Evolutionary conservation across 2,888 invertebrate species (phyloP), one percentile per base, ranked within the genome.

Genomic region (Eristalis intricaria): DNA sequence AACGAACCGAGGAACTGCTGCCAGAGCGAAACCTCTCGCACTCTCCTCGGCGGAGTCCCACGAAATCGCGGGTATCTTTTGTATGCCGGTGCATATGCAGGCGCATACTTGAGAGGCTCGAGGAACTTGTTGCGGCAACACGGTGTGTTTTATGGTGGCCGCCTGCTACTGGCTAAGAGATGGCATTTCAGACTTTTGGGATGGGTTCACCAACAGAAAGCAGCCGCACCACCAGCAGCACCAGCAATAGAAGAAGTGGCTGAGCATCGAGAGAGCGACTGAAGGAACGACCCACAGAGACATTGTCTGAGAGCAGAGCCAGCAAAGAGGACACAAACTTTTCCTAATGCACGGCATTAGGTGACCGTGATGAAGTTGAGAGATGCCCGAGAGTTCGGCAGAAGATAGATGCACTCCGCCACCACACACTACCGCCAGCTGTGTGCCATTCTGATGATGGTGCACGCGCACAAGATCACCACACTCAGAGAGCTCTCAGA

Each of bases 311-410:
- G n/a, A 7, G 50, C 50, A 64, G 32, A 40, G 38, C 76, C 73
- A 32, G 8, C 32, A 66, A 58, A 73, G 76, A 79, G 68, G 75
- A 79, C 23, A 60, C 75, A 83, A 75, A 83, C 79, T 79, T 82
- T 86, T 74, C 71, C 83, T 83, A 83, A 87, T 87, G 79, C 86
- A 26, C 60, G 61, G 82, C 79, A 83, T 75, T 79, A 78, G 86
- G 70, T 83, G 86, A 83, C 86, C 86, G 78, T 86, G 87, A 83
- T 82, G 79, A 83, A 83, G 83, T 83, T 64, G 79, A 76, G 70
- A 77, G 86, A 87, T 74, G 79, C 78, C 65, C 63, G 38, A 66
- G 74, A 38, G 58, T 58, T 71, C 56, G 58, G 26, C 32, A 15
- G 74, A 64, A 83, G 86, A 82, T 66, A 82, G 65, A 83, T 82